phyloP scores from a whole-genome alignment of 30 jellyfish, hydroid and myxozoan genomes.

The Cassiopea andromeda region DNA sequence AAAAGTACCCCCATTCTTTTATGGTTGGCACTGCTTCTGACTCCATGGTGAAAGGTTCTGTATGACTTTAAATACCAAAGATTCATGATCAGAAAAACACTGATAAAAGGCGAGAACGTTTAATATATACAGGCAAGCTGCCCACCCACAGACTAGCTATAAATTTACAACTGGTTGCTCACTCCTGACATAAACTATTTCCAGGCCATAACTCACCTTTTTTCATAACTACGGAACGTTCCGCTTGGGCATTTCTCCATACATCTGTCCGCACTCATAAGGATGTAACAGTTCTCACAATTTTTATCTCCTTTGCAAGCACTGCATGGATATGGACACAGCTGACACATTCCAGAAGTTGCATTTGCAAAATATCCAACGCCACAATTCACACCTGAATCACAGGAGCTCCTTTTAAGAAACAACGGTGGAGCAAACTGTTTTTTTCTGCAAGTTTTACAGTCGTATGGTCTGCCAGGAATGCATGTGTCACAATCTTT shows the following conservation, averaged over 20 bases:
- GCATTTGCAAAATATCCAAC: conserved; percentile 75
- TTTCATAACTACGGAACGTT: conserved; percentile 51
- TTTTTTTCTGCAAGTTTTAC: conserved; percentile 67
- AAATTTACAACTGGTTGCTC: no score
- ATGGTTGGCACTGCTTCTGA: no score
- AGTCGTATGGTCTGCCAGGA: conserved; percentile 79
- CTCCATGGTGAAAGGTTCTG: no score
- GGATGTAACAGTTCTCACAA: conserved; percentile 82
- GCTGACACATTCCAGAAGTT: conserved; percentile 77
- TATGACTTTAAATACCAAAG: no score
- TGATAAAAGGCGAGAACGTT: no score
- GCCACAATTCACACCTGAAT: conserved; percentile 72
- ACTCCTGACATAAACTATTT: background rate
- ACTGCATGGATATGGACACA: conserved; percentile 87
- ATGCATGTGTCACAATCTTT: conserved; percentile 77
- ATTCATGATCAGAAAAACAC: no score
- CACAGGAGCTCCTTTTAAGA: conserved; percentile 82
- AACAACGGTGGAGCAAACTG: conserved; percentile 26
- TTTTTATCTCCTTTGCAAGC: conserved; percentile 69
- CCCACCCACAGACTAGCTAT: background rate
- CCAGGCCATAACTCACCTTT: conserved; percentile 18
- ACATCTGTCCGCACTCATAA: conserved; percentile 70
- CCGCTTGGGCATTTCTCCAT: conserved; percentile 85
- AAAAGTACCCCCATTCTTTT: no score
- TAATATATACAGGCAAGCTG: no score